These are phyloP conservation scores for Melanotaenia nigrans DNA, from an alignment of 2,797 vertebrate genomes.

Conservation along the genomic window DNA sequence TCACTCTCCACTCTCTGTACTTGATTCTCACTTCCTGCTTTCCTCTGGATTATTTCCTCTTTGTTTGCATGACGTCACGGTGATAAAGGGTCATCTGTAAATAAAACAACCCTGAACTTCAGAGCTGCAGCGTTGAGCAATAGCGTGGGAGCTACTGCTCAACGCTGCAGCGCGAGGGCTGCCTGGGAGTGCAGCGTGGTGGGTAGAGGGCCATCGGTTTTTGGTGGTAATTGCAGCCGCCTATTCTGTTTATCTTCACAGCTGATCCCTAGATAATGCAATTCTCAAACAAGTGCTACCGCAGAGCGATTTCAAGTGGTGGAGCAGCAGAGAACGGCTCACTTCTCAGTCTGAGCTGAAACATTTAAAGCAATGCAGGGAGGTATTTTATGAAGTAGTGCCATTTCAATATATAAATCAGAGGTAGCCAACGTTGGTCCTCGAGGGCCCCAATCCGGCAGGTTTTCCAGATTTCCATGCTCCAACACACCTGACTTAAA, in stretches of 20 bases:
- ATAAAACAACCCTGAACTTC: constrained; percentile 64
- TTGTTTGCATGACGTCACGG: constrained; percentile 30
- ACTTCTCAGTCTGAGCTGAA: constrained; percentile 42
- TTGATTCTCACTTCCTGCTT: constrained; percentile 49
- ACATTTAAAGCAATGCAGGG: constrained; percentile 34
- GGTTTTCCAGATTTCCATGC: too few species aligned
- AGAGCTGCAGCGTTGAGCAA: constrained; percentile 58
- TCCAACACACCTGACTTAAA: too few species aligned
- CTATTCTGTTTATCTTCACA: constrained; percentile 73
- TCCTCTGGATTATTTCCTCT: constrained; percentile 51
- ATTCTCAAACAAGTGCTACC: constrained; percentile 68
- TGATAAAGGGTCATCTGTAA: constrained; percentile 59
- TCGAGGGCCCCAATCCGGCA: too few species aligned
- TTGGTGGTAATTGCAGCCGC: constrained; percentile 71
- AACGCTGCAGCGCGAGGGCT: constrained; percentile 49
- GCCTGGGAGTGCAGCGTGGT: constrained; percentile 14
- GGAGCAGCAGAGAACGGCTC: constrained; percentile 49
- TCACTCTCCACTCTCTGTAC: constrained; percentile 25
- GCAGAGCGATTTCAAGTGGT: constrained; percentile 39
- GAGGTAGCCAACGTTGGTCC: too few species aligned
- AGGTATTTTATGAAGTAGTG: constrained; percentile 28
- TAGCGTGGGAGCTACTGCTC: constrained; percentile 41
- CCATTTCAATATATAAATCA: constrained; percentile 23
- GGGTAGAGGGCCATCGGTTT: constrained; percentile 46
- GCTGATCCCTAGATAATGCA: constrained; percentile 75